These are phyloP conservation scores for Melanerpes formicivorus DNA, from an alignment of 2,113 vertebrate genomes.

Conservation along the genomic window DNA sequence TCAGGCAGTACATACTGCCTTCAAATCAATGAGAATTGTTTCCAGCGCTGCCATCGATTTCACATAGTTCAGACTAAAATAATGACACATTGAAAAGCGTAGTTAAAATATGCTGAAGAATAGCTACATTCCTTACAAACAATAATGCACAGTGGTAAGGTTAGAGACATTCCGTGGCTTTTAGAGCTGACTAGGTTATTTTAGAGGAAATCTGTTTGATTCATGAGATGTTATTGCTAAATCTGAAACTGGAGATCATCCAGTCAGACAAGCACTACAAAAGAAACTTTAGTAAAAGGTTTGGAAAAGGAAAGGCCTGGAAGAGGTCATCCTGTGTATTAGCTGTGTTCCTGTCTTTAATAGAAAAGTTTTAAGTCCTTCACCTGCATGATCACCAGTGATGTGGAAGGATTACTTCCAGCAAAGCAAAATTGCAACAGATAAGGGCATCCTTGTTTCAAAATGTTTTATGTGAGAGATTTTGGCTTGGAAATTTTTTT, in stretches of 20 bases:
- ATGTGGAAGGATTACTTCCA: background rate
- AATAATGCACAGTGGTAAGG: background rate
- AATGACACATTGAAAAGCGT: background rate
- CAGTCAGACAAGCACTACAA: background rate
- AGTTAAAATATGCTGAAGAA: slow-evolving; percentile 12
- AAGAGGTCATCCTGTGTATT: background rate
- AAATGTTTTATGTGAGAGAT: background rate
- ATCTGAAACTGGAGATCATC: background rate
- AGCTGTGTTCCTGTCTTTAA: background rate
- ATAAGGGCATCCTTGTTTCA: background rate
- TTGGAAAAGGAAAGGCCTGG: background rate
- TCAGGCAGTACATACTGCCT: background rate
- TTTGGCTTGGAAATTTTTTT: background rate
- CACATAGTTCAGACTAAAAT: slow-evolving; percentile 19
- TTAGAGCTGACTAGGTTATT: slow-evolving; percentile 4
- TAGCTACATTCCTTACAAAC: slow-evolving; percentile 19
- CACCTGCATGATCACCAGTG: background rate
- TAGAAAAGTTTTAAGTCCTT: background rate
- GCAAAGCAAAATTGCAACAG: background rate
- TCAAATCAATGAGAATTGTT: slow-evolving; percentile 40
- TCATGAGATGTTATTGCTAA: background rate
- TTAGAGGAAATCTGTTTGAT: background rate
- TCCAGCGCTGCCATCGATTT: slow-evolving; percentile 35
- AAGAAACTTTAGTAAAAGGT: background rate
- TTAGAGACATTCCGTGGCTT: background rate